Evolutionary conservation across 2,888 invertebrate species (phyloP), one percentile per base, ranked within the genome.

Genomic region (Entomobrya proxima): DNA sequence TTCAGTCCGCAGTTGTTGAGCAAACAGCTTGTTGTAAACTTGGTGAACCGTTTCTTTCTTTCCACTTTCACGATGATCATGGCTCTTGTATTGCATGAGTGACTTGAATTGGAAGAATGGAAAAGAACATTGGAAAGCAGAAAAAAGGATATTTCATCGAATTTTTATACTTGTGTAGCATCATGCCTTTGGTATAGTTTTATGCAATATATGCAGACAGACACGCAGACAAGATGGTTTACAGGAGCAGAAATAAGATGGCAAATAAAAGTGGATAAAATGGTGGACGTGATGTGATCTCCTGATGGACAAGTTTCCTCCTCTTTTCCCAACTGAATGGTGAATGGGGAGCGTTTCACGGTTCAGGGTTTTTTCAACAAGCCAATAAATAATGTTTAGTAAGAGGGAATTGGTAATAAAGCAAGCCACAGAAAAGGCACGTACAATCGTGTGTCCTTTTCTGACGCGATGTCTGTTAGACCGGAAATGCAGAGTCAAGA

Each of bases 11-110:
- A 30, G 21, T 24, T 21, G 40, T 69, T 74, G 30, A 74, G 74
- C 30, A 61, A 77, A 61, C 67, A 52, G 55, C 44, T 80, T 72
- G n/a, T n/a, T n/a, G 80, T 44, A 72, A 72, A 72, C 77, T 86
- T 69, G 75, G 64, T 75, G 79, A 79, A 81, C 76, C 87, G 76
- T 79, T 79, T 64, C 35, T 37, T 58, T 13, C 9, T 32, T 37
- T 55, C 80, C 69, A 80, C 69, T 40, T 55, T 72, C 35, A 40
- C 50, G 58, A 61, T 2, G n/a, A 15, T 52, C 21, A 18, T 35
- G 18, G 9, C 64, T 21, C 37, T 64, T 52, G 9, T 64, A 64
- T 64, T 64, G 64, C 64, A 18, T 64, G 35, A 64, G 37, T 64
- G 64, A 64, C 64, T 64, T 64, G 37, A 64, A 35, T 64, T 35